Evolutionary conservation across 1,140 invertebrate species (phyloP).

Genomic region (Trachymyrmex septentrionalis): DNA sequence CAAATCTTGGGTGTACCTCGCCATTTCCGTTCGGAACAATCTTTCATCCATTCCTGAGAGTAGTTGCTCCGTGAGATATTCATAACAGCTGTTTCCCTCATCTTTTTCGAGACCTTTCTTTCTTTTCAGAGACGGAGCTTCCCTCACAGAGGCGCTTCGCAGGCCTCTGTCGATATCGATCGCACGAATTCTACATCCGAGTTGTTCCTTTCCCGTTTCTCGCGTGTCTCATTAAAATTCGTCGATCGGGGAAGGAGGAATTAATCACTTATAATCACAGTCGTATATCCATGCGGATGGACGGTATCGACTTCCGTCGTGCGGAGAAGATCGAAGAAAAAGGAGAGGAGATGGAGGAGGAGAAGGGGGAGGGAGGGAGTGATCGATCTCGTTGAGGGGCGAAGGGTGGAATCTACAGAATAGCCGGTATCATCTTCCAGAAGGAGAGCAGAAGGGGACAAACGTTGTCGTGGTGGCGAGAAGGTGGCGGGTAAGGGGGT

Average conservation of each 20-base stretch:
- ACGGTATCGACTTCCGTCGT: slow-evolving; percentile 62
- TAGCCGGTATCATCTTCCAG: slow-evolving; percentile 68
- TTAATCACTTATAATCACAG: slow-evolving; percentile 63
- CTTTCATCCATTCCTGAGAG: slow-evolving; percentile 42
- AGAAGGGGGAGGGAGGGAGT: neutral
- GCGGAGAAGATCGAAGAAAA: slow-evolving; percentile 28
- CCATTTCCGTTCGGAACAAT: slow-evolving; percentile 55
- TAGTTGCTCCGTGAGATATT: slow-evolving; percentile 31
- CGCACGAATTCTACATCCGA: neutral
- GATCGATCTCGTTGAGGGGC: slow-evolving; percentile 52
- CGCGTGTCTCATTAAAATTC: slow-evolving; percentile 34
- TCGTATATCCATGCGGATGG: slow-evolving; percentile 35
- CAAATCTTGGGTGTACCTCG: slow-evolving; percentile 53
- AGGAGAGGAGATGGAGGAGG: neutral
- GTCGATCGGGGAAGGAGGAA: slow-evolving; percentile 25
- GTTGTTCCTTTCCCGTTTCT: slow-evolving; percentile 6
- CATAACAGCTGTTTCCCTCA: slow-evolving; percentile 27
- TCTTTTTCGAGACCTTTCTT: neutral
- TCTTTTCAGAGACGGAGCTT: neutral
- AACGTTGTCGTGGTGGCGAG: slow-evolving; percentile 52
- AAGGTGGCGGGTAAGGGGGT: slow-evolving; percentile 54
- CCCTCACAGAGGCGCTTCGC: neutral
- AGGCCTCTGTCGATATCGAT: no score
- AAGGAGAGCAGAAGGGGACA: slow-evolving; percentile 56
- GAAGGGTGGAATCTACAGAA: slow-evolving; percentile 60